These are phyloP conservation scores for Oscheius sp. DNA, from an alignment of 2,888 invertebrate genomes.

Conservation along the genomic window DNA sequence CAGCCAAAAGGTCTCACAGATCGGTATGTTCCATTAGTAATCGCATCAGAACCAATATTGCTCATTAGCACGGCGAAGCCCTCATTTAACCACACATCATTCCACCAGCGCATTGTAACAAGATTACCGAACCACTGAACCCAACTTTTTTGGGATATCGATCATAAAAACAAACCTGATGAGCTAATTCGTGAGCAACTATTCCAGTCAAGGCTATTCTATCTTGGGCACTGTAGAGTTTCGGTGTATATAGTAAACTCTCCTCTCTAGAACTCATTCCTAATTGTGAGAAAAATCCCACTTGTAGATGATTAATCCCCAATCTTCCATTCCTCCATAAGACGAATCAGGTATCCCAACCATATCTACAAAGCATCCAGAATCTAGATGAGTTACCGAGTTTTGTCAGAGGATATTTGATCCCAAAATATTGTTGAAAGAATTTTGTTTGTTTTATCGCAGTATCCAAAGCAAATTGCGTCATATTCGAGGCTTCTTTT, in stretches of 20 bases:
- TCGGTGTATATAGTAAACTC: conserved; percentile 80
- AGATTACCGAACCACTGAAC: conserved; percentile 71
- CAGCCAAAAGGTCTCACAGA: too few species aligned
- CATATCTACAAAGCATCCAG: too few species aligned
- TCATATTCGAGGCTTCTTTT: conserved; percentile 79
- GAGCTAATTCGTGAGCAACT: conserved; percentile 90
- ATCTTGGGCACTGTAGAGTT: conserved; percentile 80
- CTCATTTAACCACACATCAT: conserved; percentile 70
- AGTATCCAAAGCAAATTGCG: conserved; percentile 76
- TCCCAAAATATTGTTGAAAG: conserved; percentile 82
- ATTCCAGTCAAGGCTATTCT: conserved; percentile 83
- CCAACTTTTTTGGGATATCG: too few species aligned
- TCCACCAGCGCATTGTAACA: conserved; percentile 71
- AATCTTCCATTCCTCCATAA: too few species aligned
- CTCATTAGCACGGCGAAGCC: conserved; percentile 67
- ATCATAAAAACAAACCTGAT: conserved; percentile 76
- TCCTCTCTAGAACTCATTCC: conserved; percentile 34
- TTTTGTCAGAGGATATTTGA: conserved; percentile 87
- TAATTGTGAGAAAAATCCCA: too few species aligned
- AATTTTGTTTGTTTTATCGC: conserved; percentile 73
- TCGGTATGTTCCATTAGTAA: conserved; percentile 57
- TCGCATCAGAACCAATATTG: conserved; percentile 64
- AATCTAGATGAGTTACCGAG: too few species aligned
- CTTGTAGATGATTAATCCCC: background rate
- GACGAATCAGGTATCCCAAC: too few species aligned